Percentiles rank a stretch among this genome's conserved stretches.
phyloP scores from a whole-genome alignment of 2,888 invertebrate genomes.

The Pristionchus japonicus region DNA sequence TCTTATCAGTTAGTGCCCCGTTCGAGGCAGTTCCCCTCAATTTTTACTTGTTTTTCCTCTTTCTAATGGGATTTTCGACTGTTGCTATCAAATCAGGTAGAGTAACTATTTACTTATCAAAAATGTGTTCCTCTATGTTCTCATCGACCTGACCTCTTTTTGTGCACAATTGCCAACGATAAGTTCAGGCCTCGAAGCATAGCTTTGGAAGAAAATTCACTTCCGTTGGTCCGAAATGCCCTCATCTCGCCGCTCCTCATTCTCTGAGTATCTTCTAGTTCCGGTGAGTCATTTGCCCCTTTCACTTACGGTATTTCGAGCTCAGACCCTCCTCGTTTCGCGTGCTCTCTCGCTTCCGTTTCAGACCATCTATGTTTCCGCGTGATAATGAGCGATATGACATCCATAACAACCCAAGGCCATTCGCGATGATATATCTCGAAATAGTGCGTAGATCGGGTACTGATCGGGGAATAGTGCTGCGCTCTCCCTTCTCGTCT shows the following conservation, averaged over 20 bases:
- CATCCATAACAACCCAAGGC: not conserved
- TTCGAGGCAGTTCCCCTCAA: not conserved
- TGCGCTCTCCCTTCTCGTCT: not conserved
- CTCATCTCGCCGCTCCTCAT: not conserved
- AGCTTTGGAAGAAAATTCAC: not conserved
- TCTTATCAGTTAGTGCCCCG: not conserved
- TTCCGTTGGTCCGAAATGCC: not conserved
- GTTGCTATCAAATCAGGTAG: no score
- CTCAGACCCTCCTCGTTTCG: not conserved
- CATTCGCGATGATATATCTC: not conserved
- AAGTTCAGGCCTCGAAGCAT: no score
- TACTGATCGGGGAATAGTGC: not conserved
- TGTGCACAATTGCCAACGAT: no score
- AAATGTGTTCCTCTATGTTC: no score
- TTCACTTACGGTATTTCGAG: no score
- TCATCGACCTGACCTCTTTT: no score
- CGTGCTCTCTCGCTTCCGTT: not conserved
- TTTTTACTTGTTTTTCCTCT: not conserved
- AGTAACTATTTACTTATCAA: no score
- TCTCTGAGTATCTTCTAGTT: not conserved
- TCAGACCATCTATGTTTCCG: not conserved
- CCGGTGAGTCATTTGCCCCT: not conserved
- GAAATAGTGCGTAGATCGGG: not conserved
- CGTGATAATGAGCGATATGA: not conserved
- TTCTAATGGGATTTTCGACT: no score